A percentile compares a stretch with the other conserved stretches of the same genome.
phyloP scores from a whole-genome alignment of 2,888 invertebrate genomes.

The Synanthedon myopaeformis region DNA sequence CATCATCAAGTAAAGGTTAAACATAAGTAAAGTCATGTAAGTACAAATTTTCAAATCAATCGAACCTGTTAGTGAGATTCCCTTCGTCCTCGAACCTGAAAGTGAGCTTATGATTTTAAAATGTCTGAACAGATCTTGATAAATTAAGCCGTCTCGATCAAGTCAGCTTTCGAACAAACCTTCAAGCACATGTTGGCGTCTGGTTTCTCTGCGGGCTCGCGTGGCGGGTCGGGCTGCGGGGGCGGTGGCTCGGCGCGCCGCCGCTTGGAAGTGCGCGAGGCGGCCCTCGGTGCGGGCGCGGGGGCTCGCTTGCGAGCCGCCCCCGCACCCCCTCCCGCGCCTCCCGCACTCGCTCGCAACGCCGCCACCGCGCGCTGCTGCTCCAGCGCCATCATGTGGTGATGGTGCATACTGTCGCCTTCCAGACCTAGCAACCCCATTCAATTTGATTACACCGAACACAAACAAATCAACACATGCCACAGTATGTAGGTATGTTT shows the following conservation, averaged over 20 bases:
- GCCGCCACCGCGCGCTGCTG: slow-evolving; percentile 66
- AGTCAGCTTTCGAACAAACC: slow-evolving; percentile 28
- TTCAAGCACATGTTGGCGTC: slow-evolving; percentile 89
- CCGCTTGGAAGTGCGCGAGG: slow-evolving; percentile 14
- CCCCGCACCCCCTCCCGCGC: slow-evolving; percentile 9
- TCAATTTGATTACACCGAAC: background rate
- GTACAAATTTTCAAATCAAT: no score
- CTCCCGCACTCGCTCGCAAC: slow-evolving; percentile 24
- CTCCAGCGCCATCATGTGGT: slow-evolving; percentile 70
- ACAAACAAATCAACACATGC: background rate
- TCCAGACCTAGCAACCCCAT: slow-evolving; percentile 42
- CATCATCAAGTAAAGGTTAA: no score
- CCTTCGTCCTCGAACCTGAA: no score
- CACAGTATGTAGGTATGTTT: no score
- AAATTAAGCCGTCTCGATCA: no score
- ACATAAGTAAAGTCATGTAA: no score
- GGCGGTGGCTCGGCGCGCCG: slow-evolving; percentile 48
- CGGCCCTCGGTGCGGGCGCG: slow-evolving; percentile 24
- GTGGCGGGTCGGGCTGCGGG: slow-evolving; percentile 66
- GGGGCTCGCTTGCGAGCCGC: slow-evolving; percentile 42
- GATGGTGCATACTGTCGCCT: slow-evolving; percentile 68
- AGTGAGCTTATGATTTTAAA: no score
- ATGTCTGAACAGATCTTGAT: no score
- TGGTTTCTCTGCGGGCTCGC: slow-evolving; percentile 81
- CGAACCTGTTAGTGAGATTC: no score